Evolutionary conservation across 1,140 invertebrate genomes (phyloP).

Genomic region (Amyelois transitella): DNA sequence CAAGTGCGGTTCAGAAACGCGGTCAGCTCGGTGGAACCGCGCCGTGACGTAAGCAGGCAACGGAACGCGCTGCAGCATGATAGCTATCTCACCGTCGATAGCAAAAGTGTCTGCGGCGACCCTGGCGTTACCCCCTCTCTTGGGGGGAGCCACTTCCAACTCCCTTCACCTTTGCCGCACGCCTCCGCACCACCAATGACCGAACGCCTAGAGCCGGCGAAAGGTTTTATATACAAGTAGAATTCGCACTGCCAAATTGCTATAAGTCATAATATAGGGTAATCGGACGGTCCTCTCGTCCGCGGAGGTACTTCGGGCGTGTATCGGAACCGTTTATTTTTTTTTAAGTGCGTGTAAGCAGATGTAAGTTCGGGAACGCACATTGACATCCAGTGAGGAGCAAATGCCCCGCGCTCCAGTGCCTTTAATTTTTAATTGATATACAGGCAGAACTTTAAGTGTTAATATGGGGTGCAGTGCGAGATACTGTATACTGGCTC

Average conservation of each 20-base stretch:
- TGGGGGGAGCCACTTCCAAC: constrained; percentile 52
- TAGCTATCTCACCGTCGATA: constrained; percentile 55
- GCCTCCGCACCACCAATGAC: constrained; percentile 58
- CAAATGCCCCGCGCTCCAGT: constrained; percentile 53
- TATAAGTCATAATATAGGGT: constrained; percentile 76
- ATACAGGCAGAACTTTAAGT: constrained; percentile 41
- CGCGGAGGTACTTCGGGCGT: constrained; percentile 31
- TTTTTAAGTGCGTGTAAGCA: constrained; percentile 26
- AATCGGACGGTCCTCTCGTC: constrained; percentile 67
- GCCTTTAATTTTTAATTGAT: constrained; percentile 35
- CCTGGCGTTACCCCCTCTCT: constrained; percentile 44
- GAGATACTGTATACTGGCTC: constrained; percentile 66
- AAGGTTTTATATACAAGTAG: constrained; percentile 75
- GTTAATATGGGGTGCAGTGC: constrained; percentile 66
- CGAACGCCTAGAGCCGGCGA: constrained; percentile 62
- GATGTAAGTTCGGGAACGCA: constrained; percentile 25
- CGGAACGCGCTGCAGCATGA: constrained; percentile 36
- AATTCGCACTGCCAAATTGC: constrained; percentile 69
- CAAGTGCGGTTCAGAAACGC: background rate
- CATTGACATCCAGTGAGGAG: constrained; percentile 29
- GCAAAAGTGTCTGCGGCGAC: constrained; percentile 67
- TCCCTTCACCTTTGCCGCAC: constrained; percentile 65
- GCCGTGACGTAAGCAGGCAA: constrained; percentile 31
- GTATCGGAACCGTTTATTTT: constrained; percentile 20
- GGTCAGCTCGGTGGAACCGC: background rate